Percentiles rank a stretch among this genome's conserved stretches.
Evolutionary conservation across 1,140 invertebrate genomes (phyloP).

Genomic region (Archivesica marissinica): DNA sequence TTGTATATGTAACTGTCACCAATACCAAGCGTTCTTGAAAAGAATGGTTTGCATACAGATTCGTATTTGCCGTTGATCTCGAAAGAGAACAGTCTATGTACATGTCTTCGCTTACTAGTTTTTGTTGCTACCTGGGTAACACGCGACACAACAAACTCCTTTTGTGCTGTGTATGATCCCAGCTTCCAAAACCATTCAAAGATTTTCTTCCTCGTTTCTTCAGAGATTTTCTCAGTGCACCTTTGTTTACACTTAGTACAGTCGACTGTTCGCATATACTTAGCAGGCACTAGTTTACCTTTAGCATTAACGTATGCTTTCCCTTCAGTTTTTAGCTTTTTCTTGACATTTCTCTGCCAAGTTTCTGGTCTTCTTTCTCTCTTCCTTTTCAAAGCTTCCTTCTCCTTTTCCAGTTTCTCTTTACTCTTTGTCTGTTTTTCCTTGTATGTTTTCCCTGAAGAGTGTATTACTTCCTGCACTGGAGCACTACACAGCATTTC

Average conservation of each 20-base stretch:
- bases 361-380: slow-evolving; percentile 54
- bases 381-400: slow-evolving; percentile 44
- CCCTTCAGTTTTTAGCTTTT: slow-evolving; percentile 59
- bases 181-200: slow-evolving; percentile 62
- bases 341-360: slow-evolving; percentile 60
- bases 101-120: slow-evolving; percentile 52
- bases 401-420: slow-evolving; percentile 24
- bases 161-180: slow-evolving; percentile 57
- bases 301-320: slow-evolving; percentile 57
- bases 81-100: slow-evolving; percentile 58
- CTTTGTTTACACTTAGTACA: slow-evolving; percentile 59
- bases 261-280: slow-evolving; percentile 47
- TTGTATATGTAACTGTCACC: slow-evolving; percentile 62
- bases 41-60: slow-evolving; percentile 59
- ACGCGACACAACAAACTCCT: slow-evolving; percentile 60
- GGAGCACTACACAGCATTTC: slow-evolving; percentile 51
- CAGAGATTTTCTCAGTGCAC: slow-evolving; percentile 58
- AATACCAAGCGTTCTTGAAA: slow-evolving; percentile 54
- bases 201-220: slow-evolving; percentile 56
- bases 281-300: slow-evolving; percentile 58
- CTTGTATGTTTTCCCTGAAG: slow-evolving; percentile 25
- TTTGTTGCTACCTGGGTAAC: slow-evolving; percentile 56
- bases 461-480: slow-evolving; percentile 33
- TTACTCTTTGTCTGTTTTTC: slow-evolving; percentile 27
- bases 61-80: slow-evolving; percentile 63